Evolutionary conservation across 2,888 invertebrate genomes (phyloP), one percentile per base, ranked within the genome.

Genomic region (Cataglyphis rosenhaueri): DNA sequence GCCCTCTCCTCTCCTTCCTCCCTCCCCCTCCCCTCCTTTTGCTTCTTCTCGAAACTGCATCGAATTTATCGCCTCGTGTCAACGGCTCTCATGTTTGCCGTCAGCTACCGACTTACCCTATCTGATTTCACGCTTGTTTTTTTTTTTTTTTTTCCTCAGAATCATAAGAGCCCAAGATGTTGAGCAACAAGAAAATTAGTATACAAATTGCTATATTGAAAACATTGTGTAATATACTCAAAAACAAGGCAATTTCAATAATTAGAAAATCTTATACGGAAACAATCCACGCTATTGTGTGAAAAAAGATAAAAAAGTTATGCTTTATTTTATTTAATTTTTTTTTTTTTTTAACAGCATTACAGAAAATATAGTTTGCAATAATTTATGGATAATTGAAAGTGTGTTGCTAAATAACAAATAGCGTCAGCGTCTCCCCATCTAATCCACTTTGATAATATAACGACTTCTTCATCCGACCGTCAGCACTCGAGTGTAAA

Each of bases 11-110:
- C 29, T 18, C 38, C 48, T 59, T 15, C 32, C 32, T 48, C 32
- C 32, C 10, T 9, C 64, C 71, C 25, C 41, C 29, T 8, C 21
- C 18, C 21, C 44, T 29, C 55, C 64, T 74, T 29, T 61, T 15
- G 15, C 75, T 71, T 73, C 59, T 81, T 52, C 52, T n/a, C 59
- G 82, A 88, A 87, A 88, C 86, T 83, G 86, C 84, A 83, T 82
- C 62, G 79, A 86, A 91, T 91, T 91, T 90, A 91, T 91, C 83
- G 87, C 84, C 79, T 68, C 70, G 83, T 83, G 88, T 89, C 89
- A 89, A 82, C 88, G 84, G 70, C 78, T 84, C 64, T 79, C 70
- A 84, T 78, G 82, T 81, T 79, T 41, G 64, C 73, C 61, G 48
- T 61, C 79, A 61, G 85, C 79, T 82, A 82, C 89, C 84, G 84